These are phyloP conservation scores for Megaustenia siamemsis DNA, from an alignment of 2,888 invertebrate species.

Conservation along the genomic window DNA sequence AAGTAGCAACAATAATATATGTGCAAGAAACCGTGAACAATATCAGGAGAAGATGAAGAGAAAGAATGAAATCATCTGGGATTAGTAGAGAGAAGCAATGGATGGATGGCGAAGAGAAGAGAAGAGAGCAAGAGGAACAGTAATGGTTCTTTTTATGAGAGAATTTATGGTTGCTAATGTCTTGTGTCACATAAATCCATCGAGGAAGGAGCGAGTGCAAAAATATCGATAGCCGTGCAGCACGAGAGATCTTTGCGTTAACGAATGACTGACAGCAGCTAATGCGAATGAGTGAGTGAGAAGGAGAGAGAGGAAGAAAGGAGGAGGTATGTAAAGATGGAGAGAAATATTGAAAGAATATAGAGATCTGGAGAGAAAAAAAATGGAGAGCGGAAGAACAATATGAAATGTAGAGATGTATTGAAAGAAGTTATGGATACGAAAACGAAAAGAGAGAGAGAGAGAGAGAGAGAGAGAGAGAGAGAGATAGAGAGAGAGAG, in stretches of 20 bases:
- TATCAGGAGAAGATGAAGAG: no score
- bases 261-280: neutral
- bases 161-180: conserved; percentile 8
- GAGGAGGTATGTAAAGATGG: no score
- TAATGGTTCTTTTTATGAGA: neutral
- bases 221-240: neutral
- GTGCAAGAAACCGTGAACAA: no score
- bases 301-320: neutral
- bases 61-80: no score
- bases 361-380: neutral
- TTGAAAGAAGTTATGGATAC: neutral
- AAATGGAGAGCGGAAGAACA: neutral
- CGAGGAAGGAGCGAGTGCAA: neutral
- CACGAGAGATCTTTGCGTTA: neutral
- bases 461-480: neutral
- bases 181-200: conserved; percentile 12
- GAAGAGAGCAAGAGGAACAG: neutral
- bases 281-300: neutral
- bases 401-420: neutral
- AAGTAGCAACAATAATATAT: no score
- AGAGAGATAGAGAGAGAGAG: neutral
- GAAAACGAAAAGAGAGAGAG: neutral
- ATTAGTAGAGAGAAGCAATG: neutral
- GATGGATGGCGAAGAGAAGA: neutral
- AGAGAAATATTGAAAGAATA: neutral